Base-by-base conservation (phyloP, 2,888 invertebrate species). In the Cheilosia soror region DNA sequence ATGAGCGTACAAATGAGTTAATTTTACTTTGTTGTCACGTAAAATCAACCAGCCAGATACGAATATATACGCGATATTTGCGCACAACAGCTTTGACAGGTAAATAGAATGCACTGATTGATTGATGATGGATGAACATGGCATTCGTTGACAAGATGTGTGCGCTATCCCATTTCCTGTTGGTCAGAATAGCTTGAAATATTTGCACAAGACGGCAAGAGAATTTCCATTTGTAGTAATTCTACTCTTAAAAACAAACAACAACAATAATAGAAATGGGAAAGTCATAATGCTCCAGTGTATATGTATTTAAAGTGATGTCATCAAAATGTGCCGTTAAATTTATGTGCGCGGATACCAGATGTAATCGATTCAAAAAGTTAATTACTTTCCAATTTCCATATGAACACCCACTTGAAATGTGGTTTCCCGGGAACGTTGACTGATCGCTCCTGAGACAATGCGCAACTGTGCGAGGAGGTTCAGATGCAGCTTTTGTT, bases 21-120 rank as follows among this genome's bases (percentile, higher is more conserved):
- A 84, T 84, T 84, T 80, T 60, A 75, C 80, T 84, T 80, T 47
- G 79, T 69, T 75, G 84, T 84, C 84, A 84, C 84, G 84, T 84
- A 84, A 58, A 65, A 42, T 72, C 60, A 60, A 84, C 31, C 40
- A 71, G 20, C 20, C 20, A 20, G 20, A 20, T 20, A 66, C 65
- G 66, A 75, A 69, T 69, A 69, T 53, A 13, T 31, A 42, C 47
- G 65, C 51, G 57, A 83, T 68, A 73, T 69, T 63, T 71, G 51
- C 37, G 11, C 62, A 69, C 51, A 57, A 47, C 20, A 42, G 42
- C 58, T 62, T 57, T 60, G 65, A 62, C 75, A 60, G 47, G 42
- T 75, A 76, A 44, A 44, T 71, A 73, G 75, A 75, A 79, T 78
- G 33, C 20, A 42, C 51, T 69, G 75, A 76, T 82, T 76, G 76